Evolutionary conservation across 2,113 vertebrate species (phyloP).

Genomic region (Herpailurus yagouaroundi): DNA sequence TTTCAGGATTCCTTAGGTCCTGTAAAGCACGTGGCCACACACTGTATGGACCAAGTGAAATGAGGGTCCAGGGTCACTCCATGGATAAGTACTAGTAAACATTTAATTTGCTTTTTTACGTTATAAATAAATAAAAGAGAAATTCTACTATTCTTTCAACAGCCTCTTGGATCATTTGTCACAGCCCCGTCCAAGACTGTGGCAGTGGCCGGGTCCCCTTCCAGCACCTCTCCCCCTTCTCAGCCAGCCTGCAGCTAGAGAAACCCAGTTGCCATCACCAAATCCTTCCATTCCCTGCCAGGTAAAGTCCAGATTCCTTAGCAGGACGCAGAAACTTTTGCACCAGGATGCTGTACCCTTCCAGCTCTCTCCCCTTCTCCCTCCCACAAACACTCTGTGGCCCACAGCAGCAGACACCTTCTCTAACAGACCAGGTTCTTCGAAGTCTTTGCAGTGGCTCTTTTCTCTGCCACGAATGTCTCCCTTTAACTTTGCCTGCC

Average conservation of each 20-base stretch:
- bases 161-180: not conserved
- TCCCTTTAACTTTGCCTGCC: not conserved
- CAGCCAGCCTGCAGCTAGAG: not conserved
- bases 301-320: not conserved
- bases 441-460: not conserved
- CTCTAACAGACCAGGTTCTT: not conserved
- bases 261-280: not conserved
- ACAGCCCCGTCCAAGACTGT: not conserved
- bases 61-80: not conserved
- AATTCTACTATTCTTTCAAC: not conserved
- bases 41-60: not conserved
- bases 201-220: too few species aligned
- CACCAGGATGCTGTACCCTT: not conserved
- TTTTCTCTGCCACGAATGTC: not conserved
- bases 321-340: not conserved
- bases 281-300: not conserved
- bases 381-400: not conserved
- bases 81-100: not conserved
- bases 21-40: accelerated
- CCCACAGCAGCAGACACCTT: not conserved
- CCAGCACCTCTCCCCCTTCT: not conserved
- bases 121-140: not conserved
- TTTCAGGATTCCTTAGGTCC: not conserved
- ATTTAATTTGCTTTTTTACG: not conserved
- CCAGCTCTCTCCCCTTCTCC: not conserved